Percentiles rank a stretch among this genome's conserved stretches.
phyloP scores from a whole-genome alignment of 2,113 vertebrate species.

The Aptenodytes forsteri region DNA sequence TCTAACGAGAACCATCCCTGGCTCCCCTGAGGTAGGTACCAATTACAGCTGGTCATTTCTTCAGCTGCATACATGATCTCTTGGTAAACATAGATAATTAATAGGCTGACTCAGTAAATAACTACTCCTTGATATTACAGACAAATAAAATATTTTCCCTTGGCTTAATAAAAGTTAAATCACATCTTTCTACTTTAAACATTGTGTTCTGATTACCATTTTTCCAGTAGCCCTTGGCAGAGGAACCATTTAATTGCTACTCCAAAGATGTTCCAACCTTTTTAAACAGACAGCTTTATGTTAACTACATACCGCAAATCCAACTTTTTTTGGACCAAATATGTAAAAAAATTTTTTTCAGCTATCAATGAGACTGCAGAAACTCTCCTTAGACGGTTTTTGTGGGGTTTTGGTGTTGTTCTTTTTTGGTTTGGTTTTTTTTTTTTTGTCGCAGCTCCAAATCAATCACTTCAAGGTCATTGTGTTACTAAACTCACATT shows the following conservation, averaged over 20 bases:
- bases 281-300: not conserved
- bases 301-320: not conserved
- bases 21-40: not conserved
- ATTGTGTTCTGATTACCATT: not conserved
- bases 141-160: not conserved
- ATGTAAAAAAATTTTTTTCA: not conserved
- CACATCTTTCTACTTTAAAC: not conserved
- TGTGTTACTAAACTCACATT: not conserved
- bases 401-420: not conserved
- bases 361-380: not conserved
- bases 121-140: not conserved
- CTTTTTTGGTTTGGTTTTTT: not conserved
- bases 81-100: not conserved
- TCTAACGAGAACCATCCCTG: not conserved
- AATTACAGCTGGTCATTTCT: slow-evolving; percentile 30
- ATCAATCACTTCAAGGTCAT: not conserved
- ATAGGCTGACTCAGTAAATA: not conserved
- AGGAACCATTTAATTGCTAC: not conserved
- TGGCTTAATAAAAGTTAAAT: not conserved
- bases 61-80: not conserved
- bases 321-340: not conserved
- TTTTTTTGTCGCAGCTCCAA: not conserved
- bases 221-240: not conserved
- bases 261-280: not conserved
- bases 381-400: not conserved